Base-by-base conservation (phyloP, 2,888 invertebrate species). In the Drosophila neotestacea region DNA sequence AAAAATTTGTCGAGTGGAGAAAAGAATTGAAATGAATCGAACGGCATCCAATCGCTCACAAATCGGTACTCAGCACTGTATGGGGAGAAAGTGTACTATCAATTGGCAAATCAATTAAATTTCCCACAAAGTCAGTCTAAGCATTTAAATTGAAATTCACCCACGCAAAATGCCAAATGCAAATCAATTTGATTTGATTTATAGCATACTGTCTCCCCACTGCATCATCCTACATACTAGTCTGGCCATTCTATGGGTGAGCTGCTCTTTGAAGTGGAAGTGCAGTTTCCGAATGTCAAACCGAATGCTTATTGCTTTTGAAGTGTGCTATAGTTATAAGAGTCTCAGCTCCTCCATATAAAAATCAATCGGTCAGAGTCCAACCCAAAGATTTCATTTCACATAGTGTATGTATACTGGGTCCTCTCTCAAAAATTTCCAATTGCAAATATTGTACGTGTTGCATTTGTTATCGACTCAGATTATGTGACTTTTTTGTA, bases 1-100 rank as follows among this genome's bases (percentile, higher is more conserved):
- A 71, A 85, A 82, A 85, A 61, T 55, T 3, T 42, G 44, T 50
- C 32, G 52, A 77, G 46, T 36, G 66, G 56, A 34, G 55, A 70
- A 73, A 74, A 75, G 79, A 73, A 70, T 71, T 50, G 50, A 41
- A 39, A 67, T 73, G 78, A 73, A 70, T 70, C 50, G 48, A 38
- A 39, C 30, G 54, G 39, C 46, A 39, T 4, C 30, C 32, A 50
- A 34, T 34, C 32, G 16, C 52, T 32, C 56, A 44, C 30, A 32
- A 6, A 22, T 38, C 59, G 59, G 36, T 11, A 36, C 50, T 22
- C 22, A 27, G 36, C 16, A 48, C 48, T 34, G 4, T 16, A 16
- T n/a, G 11, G 46, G 42, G 68, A 54, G 86, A 81, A 81, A 81
- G 80, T 59, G 51, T 34, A 47, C 28, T 44, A 9, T 39, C 62